Evolutionary conservation across 92 coral and sea anemone genomes (phyloP).

Genomic region (Zoanthus sansibaricus): DNA sequence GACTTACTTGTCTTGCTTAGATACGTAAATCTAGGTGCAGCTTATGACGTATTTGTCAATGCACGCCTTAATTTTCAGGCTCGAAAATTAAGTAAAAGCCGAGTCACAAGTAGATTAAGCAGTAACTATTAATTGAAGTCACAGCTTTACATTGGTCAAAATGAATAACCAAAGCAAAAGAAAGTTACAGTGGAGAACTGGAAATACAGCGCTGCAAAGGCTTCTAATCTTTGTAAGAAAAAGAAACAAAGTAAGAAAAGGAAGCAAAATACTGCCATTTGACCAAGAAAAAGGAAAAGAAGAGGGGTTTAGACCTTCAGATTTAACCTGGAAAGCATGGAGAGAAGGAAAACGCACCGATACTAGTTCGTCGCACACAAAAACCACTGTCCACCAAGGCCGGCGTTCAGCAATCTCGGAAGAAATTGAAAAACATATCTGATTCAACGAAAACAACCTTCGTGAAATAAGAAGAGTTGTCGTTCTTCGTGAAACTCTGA

Average conservation of each 20-base stretch:
- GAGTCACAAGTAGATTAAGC: too few species aligned
- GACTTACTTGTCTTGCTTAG: too few species aligned
- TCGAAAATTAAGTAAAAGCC: too few species aligned
- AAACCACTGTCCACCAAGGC: neutral
- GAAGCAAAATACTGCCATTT: neutral
- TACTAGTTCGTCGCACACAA: neutral
- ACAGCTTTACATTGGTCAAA: too few species aligned
- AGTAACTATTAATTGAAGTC: too few species aligned
- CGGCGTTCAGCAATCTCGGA: neutral
- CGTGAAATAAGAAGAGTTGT: neutral
- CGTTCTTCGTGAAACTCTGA: neutral
- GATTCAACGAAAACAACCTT: neutral
- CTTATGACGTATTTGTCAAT: too few species aligned
- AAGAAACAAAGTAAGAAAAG: neutral
- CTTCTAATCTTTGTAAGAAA: neutral
- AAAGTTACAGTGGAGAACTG: too few species aligned
- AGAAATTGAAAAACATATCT: neutral
- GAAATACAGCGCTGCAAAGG: too few species aligned
- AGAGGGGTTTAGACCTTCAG: neutral
- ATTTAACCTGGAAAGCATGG: constrained; percentile 3
- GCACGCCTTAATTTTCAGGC: too few species aligned
- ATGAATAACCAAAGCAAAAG: too few species aligned
- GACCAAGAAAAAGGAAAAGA: neutral
- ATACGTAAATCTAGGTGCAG: too few species aligned
- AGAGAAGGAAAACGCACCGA: neutral